A percentile compares a stretch with the other conserved stretches of the same genome.
Conservation (phyloP, 2,113 vertebrate genomes). For the Toxotes jaculatrix region DNA sequence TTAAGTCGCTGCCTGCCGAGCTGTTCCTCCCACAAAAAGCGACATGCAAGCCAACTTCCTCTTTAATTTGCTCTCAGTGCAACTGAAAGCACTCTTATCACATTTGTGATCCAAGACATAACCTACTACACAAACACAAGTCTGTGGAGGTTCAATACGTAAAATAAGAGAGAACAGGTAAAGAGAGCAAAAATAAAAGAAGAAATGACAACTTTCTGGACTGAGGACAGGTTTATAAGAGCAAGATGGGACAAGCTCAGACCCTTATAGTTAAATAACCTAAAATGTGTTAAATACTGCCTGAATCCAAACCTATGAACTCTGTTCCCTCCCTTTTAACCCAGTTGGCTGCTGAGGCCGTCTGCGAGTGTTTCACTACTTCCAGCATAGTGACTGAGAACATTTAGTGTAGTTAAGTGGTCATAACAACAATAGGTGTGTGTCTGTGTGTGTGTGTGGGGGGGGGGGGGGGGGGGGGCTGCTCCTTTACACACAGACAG, state of each 20-base stretch:
- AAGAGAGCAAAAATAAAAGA: not conserved
- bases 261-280: not conserved
- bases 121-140: slow-evolving; percentile 10
- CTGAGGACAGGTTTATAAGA: not conserved
- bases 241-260: not conserved
- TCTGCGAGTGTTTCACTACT: slow-evolving; percentile 43
- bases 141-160: slow-evolving; percentile 8
- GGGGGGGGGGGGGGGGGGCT: too few species aligned
- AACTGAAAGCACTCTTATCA: slow-evolving; percentile 45
- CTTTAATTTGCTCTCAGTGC: slow-evolving; percentile 41
- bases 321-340: slow-evolving; percentile 52
- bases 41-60: slow-evolving; percentile 56
- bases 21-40: slow-evolving; percentile 43
- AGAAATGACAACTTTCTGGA: slow-evolving; percentile 27
- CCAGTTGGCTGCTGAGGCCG: slow-evolving; percentile 43
- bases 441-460: not conserved
- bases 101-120: slow-evolving; percentile 33
- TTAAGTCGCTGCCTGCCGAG: slow-evolving; percentile 11
- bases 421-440: slow-evolving; percentile 57
- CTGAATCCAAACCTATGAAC: slow-evolving; percentile 29
- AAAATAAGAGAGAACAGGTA: not conserved
- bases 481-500: slow-evolving; percentile 52
- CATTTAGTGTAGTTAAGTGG: slow-evolving; percentile 32
- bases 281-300: slow-evolving; percentile 7
- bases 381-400: slow-evolving; percentile 33